Base-by-base conservation (phyloP, 2,888 invertebrate genomes). In the Leptarthrus brevirostris region DNA sequence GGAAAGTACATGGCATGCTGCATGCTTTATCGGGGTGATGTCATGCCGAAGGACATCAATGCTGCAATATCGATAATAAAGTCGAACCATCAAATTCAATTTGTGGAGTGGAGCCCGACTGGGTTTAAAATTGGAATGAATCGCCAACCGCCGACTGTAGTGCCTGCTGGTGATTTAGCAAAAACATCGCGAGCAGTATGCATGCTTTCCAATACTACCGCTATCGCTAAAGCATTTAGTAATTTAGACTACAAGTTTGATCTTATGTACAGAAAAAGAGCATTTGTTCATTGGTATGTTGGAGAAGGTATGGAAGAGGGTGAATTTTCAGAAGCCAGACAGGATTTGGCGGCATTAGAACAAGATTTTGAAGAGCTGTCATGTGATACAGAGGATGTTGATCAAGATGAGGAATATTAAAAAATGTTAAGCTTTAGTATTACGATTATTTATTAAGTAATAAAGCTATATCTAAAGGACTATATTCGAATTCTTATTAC, bases 211-310 rank as follows among this genome's bases (percentile, higher is more conserved):
- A 96, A 96, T 82, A 93, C 81, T 88, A 92, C 95, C 79, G 91
- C 90, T 34, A 91, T 97, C 75, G 90, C 91, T 66, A 89, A 89
- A 24, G 91, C 94, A 3, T 97, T 96, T 96, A 89, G 90, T 74
- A 88, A 92, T 72, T 85, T 96, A 16, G 88, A 90, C 79, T 89
- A 88, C 79, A 96, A 96, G 83, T 95, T 92, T 82, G 91, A 92
- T 75, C 83, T 92, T 64, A 93, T 96, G 90, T 94, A 91, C 80
- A 87, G 90, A 73, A 93, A 94, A 82, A 88, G 93, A 73, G 94
- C 95, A 3, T 96, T 96, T 82, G 90, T 96, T 12, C 95, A 96
- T 84, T 95, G 96, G 87, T 97, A 91, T 80, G 87, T 91, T 3
- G 89, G 89, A 2, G 92, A 92, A 86, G 92, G 92, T 1, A 86